These are phyloP conservation scores for Platysternon megacephalum DNA, from an alignment of 2,113 vertebrate species.

Conservation along the genomic window DNA sequence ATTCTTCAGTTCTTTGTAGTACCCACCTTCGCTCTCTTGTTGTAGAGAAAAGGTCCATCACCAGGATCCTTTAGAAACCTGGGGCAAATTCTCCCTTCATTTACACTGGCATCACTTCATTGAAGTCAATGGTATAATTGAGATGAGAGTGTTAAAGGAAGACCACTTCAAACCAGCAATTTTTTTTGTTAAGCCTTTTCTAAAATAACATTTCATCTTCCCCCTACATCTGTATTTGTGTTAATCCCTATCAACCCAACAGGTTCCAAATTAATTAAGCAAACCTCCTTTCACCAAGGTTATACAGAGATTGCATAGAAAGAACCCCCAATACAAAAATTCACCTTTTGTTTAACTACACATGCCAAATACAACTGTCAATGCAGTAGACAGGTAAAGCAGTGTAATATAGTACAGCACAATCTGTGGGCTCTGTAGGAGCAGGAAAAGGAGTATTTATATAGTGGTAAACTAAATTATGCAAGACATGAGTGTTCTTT, in stretches of 20 bases:
- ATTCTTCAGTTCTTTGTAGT: neutral
- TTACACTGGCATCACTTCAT: neutral
- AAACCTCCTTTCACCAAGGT: conserved; percentile 1
- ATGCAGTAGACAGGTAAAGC: conserved; percentile 50
- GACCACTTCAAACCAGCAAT: neutral
- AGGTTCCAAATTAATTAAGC: conserved; percentile 19
- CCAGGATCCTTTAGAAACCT: neutral
- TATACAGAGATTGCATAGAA: conserved; percentile 42
- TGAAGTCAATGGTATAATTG: conserved; percentile 8
- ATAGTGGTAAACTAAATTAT: conserved; percentile 28
- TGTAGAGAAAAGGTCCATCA: neutral
- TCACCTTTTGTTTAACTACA: conserved; percentile 55
- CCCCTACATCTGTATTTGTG: neutral
- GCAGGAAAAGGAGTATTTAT: conserved; percentile 39
- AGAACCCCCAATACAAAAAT: conserved; percentile 55
- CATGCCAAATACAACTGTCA: conserved; percentile 40
- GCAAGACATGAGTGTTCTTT: neutral
- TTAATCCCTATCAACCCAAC: neutral
- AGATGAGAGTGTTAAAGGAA: neutral
- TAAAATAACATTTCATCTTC: neutral
- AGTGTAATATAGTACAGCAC: no score
- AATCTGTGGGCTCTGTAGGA: conserved; percentile 45
- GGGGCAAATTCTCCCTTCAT: neutral
- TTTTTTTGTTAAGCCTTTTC: neutral
- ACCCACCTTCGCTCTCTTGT: neutral